A percentile compares a stretch with the other conserved stretches of the same genome.
These are phyloP conservation scores for Cactoblastis cactorum DNA, from an alignment of 2,888 invertebrate genomes.

Conservation along the genomic window DNA sequence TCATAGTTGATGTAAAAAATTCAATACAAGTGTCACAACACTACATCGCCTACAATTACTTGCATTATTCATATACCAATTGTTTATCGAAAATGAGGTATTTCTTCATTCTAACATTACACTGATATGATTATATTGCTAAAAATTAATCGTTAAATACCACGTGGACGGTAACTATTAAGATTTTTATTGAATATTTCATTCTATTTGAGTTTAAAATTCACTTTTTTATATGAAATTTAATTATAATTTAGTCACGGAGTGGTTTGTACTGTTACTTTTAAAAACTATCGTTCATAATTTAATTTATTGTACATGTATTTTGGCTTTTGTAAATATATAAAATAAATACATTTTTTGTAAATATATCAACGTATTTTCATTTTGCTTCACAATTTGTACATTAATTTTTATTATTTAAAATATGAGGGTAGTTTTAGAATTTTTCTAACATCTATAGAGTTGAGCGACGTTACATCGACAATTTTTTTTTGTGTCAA, in stretches of 20 bases:
- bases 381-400: slow-evolving; percentile 7
- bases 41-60: not conserved
- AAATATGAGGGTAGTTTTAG: not conserved
- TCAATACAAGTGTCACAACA: not conserved
- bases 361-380: slow-evolving; percentile 4
- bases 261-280: slow-evolving; percentile 3
- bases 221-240: not conserved
- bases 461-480: slow-evolving; percentile 3
- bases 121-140: slow-evolving; percentile 10
- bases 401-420: not conserved
- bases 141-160: slow-evolving; percentile 11
- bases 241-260: not conserved
- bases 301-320: slow-evolving; percentile 1
- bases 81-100: slow-evolving; percentile 16
- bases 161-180: slow-evolving; percentile 22
- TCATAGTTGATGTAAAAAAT: too few species aligned
- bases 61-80: not conserved
- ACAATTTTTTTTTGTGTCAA: not conserved
- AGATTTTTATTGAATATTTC: not conserved
- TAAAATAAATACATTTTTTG: slow-evolving; percentile 6
- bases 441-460: not conserved
- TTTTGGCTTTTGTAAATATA: not conserved
- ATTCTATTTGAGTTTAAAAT: slow-evolving; percentile 1
- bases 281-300: not conserved
- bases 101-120: slow-evolving; percentile 8